phyloP scores from a whole-genome alignment of 2,797 vertebrate species.

The Mormyrus hasselquistii region DNA sequence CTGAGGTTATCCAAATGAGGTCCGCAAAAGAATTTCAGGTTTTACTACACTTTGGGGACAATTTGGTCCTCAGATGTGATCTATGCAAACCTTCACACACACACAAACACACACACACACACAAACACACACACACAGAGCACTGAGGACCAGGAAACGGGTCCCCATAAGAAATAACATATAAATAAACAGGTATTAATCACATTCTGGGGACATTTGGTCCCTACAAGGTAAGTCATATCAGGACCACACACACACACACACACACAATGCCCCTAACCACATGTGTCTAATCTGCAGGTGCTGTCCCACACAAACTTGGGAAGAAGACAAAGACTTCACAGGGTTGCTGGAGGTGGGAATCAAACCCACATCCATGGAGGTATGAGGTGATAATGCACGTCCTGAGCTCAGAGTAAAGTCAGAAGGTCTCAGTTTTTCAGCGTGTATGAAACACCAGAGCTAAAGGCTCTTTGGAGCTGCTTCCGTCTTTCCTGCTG shows the following conservation, averaged over 20 bases:
- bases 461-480: not conserved
- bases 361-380: not conserved
- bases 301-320: not conserved
- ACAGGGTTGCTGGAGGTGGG: not conserved
- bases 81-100: too few relatives aligned
- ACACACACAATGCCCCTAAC: not conserved
- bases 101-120: too few relatives aligned
- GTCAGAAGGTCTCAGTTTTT: not conserved
- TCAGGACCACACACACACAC: not conserved
- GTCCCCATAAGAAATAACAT: too few relatives aligned
- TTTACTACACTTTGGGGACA: too few relatives aligned
- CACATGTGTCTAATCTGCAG: not conserved
- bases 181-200: too few relatives aligned
- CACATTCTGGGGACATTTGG: not conserved
- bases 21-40: too few relatives aligned
- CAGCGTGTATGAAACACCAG: not conserved
- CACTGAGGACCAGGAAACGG: too few relatives aligned
- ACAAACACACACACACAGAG: too few relatives aligned
- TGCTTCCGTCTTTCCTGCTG: not conserved
- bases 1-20: too few relatives aligned
- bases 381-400: not conserved
- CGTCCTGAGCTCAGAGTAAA: not conserved
- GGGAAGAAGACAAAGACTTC: not conserved
- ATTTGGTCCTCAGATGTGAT: too few relatives aligned
- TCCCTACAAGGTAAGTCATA: not conserved